A percentile compares a stretch with the other conserved stretches of the same genome.
Evolutionary conservation across 2,888 invertebrate genomes (phyloP).

Genomic region (Neria commutata): DNA sequence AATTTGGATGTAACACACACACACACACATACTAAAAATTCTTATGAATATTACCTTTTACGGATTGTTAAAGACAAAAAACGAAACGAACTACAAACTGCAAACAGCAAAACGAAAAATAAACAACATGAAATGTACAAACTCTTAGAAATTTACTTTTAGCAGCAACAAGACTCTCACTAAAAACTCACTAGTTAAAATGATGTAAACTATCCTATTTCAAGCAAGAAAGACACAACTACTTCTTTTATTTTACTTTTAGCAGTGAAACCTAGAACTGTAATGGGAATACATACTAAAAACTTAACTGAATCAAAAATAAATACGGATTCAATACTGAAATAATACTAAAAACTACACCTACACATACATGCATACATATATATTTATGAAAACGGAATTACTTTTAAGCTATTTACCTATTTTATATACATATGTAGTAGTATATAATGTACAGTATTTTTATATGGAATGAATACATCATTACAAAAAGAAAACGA

Average conservation of each 20-base stretch:
- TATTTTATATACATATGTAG: constrained; percentile 10
- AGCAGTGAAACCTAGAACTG: no score
- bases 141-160: neutral
- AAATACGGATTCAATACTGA: no score
- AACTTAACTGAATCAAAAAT: constrained; percentile 14
- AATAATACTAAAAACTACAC: no score
- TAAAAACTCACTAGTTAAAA: neutral
- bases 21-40: constrained; percentile 14
- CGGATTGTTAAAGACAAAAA: neutral
- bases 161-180: neutral
- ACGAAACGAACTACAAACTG: constrained; percentile 6
- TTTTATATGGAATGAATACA: constrained; percentile 19
- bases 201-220: neutral
- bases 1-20: neutral
- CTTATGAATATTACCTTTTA: constrained; percentile 26
- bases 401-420: constrained; percentile 9
- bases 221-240: neutral
- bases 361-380: constrained; percentile 21
- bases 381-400: neutral
- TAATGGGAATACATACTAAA: constrained; percentile 14
- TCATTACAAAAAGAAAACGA: neutral
- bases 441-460: constrained; percentile 28
- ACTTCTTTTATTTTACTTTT: no score
- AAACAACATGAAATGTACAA: constrained; percentile 7
- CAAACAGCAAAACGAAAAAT: no score